Percentiles rank a stretch among this genome's conserved stretches.
Conservation (phyloP, 2,113 vertebrate genomes). For the Coryphaenoides rupestris region DNA sequence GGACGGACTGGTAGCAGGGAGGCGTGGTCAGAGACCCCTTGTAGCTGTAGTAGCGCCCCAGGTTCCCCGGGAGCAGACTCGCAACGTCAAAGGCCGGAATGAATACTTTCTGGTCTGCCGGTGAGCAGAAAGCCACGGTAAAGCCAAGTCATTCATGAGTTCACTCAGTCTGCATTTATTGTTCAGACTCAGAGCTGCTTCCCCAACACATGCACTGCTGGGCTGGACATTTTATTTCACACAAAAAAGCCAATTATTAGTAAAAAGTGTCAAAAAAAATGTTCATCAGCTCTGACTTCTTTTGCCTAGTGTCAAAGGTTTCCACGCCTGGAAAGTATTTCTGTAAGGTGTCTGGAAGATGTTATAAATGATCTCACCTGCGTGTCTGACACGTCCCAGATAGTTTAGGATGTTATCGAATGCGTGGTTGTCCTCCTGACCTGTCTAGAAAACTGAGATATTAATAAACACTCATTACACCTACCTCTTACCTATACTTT, state of each 20-base stretch:
- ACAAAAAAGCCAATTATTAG: no score
- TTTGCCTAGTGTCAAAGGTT: no score
- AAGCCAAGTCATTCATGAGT: no score
- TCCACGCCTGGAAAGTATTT: no score
- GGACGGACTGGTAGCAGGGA: slow-evolving; percentile 83
- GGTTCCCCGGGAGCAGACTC: slow-evolving; percentile 73
- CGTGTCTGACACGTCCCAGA: slow-evolving; percentile 75
- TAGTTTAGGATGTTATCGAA: slow-evolving; percentile 81
- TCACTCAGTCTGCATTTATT: no score
- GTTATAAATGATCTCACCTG: slow-evolving; percentile 65
- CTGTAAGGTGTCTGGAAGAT: background rate
- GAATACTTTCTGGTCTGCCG: slow-evolving; percentile 74
- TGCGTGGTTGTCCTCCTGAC: slow-evolving; percentile 72
- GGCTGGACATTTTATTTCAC: no score
- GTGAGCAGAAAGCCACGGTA: slow-evolving; percentile 1
- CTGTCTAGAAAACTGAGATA: slow-evolving; percentile 65
- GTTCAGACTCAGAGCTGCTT: no score
- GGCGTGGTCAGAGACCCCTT: slow-evolving; percentile 91
- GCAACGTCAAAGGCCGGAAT: slow-evolving; percentile 79
- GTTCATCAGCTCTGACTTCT: no score
- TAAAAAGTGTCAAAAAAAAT: no score
- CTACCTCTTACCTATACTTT: no score
- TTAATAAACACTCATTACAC: background rate
- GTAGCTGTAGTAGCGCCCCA: slow-evolving; percentile 84
- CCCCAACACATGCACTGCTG: no score